These are phyloP conservation scores for Eulemur coronatus DNA, from an alignment of 2,797 vertebrate genomes.

Conservation along the genomic window DNA sequence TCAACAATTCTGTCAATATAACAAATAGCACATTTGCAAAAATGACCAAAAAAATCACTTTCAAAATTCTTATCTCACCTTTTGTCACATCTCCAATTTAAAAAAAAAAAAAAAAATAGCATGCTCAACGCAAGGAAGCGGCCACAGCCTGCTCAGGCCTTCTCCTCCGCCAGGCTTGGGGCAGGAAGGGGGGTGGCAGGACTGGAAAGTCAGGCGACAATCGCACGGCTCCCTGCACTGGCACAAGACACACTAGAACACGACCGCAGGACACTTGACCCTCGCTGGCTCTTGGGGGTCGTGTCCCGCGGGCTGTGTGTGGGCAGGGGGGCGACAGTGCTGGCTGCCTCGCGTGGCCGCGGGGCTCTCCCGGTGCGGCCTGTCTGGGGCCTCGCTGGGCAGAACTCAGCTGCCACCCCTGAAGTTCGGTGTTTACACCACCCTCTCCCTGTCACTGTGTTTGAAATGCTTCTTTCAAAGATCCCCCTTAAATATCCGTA, in stretches of 20 bases:
- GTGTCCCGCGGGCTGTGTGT: too few relatives aligned
- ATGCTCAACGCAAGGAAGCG: too few relatives aligned
- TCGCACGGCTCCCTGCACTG: accelerated
- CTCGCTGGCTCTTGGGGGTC: too few relatives aligned
- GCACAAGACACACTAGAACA: accelerated
- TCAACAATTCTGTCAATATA: background rate
- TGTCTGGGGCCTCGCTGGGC: too few relatives aligned
- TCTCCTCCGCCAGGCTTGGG: background rate
- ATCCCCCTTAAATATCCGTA: background rate
- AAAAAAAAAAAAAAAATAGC: background rate
- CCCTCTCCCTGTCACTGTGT: background rate
- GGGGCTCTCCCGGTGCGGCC: too few relatives aligned
- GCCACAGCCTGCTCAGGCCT: accelerated
- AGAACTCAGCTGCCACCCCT: accelerated
- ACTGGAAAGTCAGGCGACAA: accelerated
- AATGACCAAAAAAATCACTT: too few relatives aligned
- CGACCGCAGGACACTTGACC: background rate
- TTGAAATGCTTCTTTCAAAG: background rate
- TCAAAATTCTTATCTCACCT: background rate
- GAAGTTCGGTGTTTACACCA: accelerated
- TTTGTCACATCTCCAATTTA: background rate
- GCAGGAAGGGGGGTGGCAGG: background rate
- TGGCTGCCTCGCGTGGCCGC: too few relatives aligned
- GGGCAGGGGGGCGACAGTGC: too few relatives aligned
- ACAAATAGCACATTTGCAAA: background rate